Conservation (phyloP, 2,113 vertebrate genomes). For the Pelecanus crispus region DNA sequence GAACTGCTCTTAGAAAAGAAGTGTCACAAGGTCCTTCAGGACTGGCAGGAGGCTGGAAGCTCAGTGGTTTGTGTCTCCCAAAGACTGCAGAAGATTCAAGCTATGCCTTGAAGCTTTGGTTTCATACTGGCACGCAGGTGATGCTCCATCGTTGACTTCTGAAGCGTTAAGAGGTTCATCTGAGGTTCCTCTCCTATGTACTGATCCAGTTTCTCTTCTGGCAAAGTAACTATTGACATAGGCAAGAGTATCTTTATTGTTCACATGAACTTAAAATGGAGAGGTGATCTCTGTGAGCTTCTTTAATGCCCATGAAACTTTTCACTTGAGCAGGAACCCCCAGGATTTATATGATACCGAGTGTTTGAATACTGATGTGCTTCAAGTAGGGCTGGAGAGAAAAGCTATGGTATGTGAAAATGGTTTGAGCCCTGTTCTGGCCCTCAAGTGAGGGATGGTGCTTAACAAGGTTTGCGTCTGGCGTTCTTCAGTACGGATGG, state of each 20-base stretch:
- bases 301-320: not conserved
- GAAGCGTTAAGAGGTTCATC: not conserved
- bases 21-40: not conserved
- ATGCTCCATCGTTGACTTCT: accelerated
- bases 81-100: not conserved
- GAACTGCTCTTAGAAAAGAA: not conserved
- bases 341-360: accelerated
- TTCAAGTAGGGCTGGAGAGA: not conserved
- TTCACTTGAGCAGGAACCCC: not conserved
- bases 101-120: not conserved
- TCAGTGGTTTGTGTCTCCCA: not conserved
- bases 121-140: not conserved
- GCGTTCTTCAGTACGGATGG: not conserved
- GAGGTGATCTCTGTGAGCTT: not conserved
- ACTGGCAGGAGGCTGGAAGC: not conserved
- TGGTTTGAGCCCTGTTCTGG: not conserved
- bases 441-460: not conserved
- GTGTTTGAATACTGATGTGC: not conserved
- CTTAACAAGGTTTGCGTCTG: not conserved
- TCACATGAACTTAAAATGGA: not conserved
- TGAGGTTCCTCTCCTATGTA: not conserved
- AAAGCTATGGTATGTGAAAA: not conserved
- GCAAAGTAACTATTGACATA: not conserved
- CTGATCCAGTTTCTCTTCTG: not conserved
- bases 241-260: not conserved